Percentiles rank a stretch among this genome's conserved stretches.
Conservation (phyloP, 2,888 invertebrate species). For the Eugnorisma glareosa region DNA sequence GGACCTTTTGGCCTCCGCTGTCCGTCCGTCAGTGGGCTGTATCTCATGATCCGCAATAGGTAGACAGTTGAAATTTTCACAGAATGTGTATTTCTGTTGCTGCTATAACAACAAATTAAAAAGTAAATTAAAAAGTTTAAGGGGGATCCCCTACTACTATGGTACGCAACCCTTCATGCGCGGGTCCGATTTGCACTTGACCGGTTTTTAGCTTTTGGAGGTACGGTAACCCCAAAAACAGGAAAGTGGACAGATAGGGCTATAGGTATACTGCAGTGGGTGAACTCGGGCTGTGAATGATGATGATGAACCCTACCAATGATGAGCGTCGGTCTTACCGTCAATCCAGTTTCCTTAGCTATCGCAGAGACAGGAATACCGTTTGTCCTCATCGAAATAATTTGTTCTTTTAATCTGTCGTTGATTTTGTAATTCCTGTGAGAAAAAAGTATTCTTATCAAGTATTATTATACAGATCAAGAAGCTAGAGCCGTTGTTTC, state of each 20-base stretch:
- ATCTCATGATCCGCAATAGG: no score
- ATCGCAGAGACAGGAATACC: constrained; percentile 10
- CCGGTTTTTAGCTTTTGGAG: not conserved
- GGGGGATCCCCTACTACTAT: no score
- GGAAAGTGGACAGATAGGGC: not conserved
- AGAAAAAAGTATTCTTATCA: not conserved
- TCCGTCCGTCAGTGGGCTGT: no score
- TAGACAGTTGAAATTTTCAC: no score
- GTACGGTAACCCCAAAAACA: not conserved
- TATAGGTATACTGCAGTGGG: not conserved
- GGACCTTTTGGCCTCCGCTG: no score
- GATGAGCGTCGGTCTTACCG: constrained; percentile 14
- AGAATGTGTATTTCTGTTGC: no score
- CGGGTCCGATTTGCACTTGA: no score
- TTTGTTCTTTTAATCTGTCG: constrained; percentile 28
- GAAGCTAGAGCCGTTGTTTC: not conserved
- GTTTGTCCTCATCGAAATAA: constrained; percentile 10
- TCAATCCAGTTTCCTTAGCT: constrained; percentile 29
- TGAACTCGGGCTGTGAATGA: not conserved
- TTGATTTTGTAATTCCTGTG: constrained; percentile 14
- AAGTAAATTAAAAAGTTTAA: no score
- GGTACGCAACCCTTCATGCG: no score
- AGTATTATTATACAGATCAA: not conserved
- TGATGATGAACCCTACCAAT: not conserved
- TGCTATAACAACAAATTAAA: no score